phyloP scores from a whole-genome alignment of 2,888 invertebrate genomes.

The Drosophila cracens region DNA sequence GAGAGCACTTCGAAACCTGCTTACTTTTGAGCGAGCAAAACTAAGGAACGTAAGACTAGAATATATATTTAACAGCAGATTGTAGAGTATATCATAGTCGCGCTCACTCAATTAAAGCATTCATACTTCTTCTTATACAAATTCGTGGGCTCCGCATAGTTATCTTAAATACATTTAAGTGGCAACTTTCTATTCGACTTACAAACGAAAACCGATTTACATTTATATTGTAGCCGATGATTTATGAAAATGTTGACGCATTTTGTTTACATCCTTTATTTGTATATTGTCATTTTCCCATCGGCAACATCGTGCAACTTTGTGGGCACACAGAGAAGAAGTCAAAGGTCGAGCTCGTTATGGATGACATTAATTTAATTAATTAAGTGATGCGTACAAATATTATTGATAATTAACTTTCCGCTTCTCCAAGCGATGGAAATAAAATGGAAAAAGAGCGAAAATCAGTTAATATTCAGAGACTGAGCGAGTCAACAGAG shows the following conservation, averaged over 20 bases:
- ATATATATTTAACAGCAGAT: not conserved
- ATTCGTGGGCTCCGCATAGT: not conserved
- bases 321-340: not conserved
- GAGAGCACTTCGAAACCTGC: too few species aligned
- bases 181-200: not conserved
- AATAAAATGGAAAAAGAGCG: slow-evolving; percentile 10
- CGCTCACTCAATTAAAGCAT: not conserved
- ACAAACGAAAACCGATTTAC: not conserved
- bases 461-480: not conserved
- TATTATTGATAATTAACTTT: slow-evolving; percentile 64
- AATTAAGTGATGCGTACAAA: slow-evolving; percentile 51
- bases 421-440: slow-evolving; percentile 10
- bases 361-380: slow-evolving; percentile 49
- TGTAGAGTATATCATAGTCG: not conserved
- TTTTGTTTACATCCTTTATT: slow-evolving; percentile 3
- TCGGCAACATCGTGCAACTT: not conserved
- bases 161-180: not conserved
- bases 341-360: slow-evolving; percentile 22
- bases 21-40: too few species aligned
- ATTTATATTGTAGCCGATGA: not conserved
- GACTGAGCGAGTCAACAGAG: not conserved
- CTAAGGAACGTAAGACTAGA: too few species aligned
- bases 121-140: not conserved
- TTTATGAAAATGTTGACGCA: not conserved
- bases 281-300: not conserved